A percentile compares a stretch with the other conserved stretches of the same genome.
Conservation (phyloP, 1,140 invertebrate genomes). For the Drosophila albomicans region DNA sequence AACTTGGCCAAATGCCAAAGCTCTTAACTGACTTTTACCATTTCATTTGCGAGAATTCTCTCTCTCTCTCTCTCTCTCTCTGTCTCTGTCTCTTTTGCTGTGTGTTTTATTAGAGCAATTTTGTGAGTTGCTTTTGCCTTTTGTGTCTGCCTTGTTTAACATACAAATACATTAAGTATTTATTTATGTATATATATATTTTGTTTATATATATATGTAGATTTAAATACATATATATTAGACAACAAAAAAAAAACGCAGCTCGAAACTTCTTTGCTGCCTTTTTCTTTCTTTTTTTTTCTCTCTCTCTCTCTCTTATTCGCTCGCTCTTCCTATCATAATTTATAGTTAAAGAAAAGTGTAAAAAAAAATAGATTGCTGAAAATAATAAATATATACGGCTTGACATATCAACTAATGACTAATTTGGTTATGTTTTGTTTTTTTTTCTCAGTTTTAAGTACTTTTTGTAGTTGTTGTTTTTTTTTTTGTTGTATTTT, state of each 20-base stretch:
- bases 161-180: slow-evolving; percentile 43
- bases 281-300: slow-evolving; percentile 2
- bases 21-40: slow-evolving; percentile 8
- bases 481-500: slow-evolving; percentile 64
- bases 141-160: slow-evolving; percentile 10
- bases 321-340: slow-evolving; percentile 23
- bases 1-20: slow-evolving; percentile 8
- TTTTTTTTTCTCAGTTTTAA: slow-evolving; percentile 55
- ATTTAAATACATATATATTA: slow-evolving; percentile 4
- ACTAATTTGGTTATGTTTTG: slow-evolving; percentile 82
- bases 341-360: slow-evolving; percentile 58
- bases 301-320: slow-evolving; percentile 17
- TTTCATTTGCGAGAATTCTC: neutral
- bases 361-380: slow-evolving; percentile 15
- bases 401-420: slow-evolving; percentile 77
- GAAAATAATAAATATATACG: slow-evolving; percentile 54
- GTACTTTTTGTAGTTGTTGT: slow-evolving; percentile 44
- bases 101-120: slow-evolving; percentile 1
- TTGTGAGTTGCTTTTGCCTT: slow-evolving; percentile 12
- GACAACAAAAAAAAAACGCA: slow-evolving; percentile 24
- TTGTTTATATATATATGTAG: slow-evolving; percentile 8
- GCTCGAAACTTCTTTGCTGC: neutral
- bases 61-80: neutral
- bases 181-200: slow-evolving; percentile 18
- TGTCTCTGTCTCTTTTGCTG: neutral